Conservation (phyloP, 1,140 invertebrate species). For the Pentalonia nigronervosa region DNA sequence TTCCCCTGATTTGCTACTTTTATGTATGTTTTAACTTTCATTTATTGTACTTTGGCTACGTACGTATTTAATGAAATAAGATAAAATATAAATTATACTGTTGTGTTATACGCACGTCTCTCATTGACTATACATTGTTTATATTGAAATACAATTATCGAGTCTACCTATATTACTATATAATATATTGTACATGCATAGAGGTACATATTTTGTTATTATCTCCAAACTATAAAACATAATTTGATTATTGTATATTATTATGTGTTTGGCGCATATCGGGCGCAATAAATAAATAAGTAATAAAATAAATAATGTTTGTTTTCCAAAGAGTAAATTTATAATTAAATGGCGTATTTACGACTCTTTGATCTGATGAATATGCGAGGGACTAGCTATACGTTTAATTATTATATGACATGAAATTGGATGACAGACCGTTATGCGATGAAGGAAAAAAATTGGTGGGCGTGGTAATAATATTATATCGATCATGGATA, state of each 20-base stretch:
- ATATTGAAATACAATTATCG: neutral
- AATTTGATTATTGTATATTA: neutral
- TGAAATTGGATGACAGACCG: neutral
- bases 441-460: neutral
- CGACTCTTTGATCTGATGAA: neutral
- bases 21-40: too few relatives aligned
- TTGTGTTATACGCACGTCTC: neutral
- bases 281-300: neutral
- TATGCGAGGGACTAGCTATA: neutral
- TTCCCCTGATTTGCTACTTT: too few relatives aligned
- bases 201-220: too few relatives aligned
- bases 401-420: neutral
- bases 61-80: too few relatives aligned
- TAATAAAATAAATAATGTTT: slow-evolving; percentile 3
- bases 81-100: too few relatives aligned
- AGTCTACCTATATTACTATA: too few relatives aligned
- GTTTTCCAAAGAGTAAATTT: neutral
- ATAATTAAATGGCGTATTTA: neutral
- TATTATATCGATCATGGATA: neutral
- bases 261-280: neutral
- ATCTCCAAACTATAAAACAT: too few relatives aligned
- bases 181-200: too few relatives aligned
- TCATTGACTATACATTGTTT: neutral
- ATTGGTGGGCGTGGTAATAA: neutral
- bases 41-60: too few relatives aligned